Base-by-base conservation (phyloP, 2,888 invertebrate species). In the Penaeus monodon region DNA sequence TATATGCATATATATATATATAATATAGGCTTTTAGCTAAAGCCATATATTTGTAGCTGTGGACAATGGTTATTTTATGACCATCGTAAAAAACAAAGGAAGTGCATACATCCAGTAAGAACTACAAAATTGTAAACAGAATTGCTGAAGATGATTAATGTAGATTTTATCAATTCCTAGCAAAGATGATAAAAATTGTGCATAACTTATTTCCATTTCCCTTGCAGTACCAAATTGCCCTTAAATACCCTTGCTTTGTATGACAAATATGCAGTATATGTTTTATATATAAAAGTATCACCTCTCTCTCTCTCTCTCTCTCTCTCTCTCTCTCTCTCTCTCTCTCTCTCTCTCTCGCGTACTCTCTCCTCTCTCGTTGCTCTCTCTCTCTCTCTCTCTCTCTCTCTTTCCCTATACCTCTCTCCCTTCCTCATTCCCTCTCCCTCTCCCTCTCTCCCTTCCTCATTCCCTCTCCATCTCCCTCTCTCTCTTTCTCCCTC, bases 1-100 rank as follows among this genome's bases (percentile, higher is more conserved):
- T 44, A 57, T 44, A 79, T 44, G 44, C 57, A 64, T 79, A 64
- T 79, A 79, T 44, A 79, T 79, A 79, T 79, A 79, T 79, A 79
- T 76, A 14, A 17, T n/a, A 77, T 38, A 77, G 33, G 20, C 33
- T 29, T 77, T 77, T 77, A 49, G 29, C 17, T 77, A 33, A 77
- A 49, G 77, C 57, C 57, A 57, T 57, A 57, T 57, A 57, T 57
- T 57, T 57, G 57, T 57, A 57, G 57, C 57, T 57, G 57, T 17
- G 17, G 57, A 57, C 3, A 57, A 57, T 57, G 57, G 57, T 57
- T 14, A 14, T 57, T 38, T 57, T 57, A 57, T 57, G 14, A 20
- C 3, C 57, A 57, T 57, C 14, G 2, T 57, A 3, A 57, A 57
- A 17, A 57, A 2, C 2, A 57, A 14, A 49, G 0, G 57, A 57